Base-by-base conservation (phyloP, 2,797 vertebrate species). In the Anniella stebbinsi region DNA sequence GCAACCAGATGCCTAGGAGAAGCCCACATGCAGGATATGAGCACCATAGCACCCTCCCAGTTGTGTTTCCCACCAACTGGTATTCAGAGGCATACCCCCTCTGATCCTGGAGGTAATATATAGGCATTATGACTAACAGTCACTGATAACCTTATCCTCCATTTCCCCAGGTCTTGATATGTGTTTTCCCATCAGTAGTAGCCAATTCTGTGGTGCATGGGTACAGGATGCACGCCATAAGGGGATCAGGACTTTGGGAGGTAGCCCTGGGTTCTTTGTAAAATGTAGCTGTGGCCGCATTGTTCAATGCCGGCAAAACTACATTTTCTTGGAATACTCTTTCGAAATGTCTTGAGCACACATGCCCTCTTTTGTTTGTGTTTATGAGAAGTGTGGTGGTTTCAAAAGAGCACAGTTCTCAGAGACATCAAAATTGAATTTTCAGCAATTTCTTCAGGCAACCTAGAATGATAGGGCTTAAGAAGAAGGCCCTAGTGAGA, bases 401-500 rank as follows among this genome's bases (percentile, higher is more conserved):
- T 86, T 86, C 89, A 81, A 75, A 89, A 81, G 57, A 54, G 85
- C 57, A 41, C 69, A 80, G 70, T 41, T 86, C 78, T 76, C 60
- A 33, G 72, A 87, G 28, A 77, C 28, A 82, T 76, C 70, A 90
- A 67, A 67, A 87, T 76, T 82, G 78, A 87, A 82, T 90, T 69
- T 82, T 83, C 41, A 60, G 57, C 38, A 38, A 73, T 90, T 90
- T 90, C 89, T 87, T 69, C 60, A 83, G 78, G 45, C 41, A 87
- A 82, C 60, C 70, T 67, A 76, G n/a, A 83, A 73, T 76, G 72
- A 69, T 69, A 90, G 57, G 36, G 57, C 45, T 76, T 80, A 54
- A 87, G 80, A 83, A 90, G n/a, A 12, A 77, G 60, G 54, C 60
- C n/a, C 80, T 87, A 45, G 70, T 82, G 89, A 90, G 78, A 90